Evolutionary conservation across 2,888 invertebrate genomes (phyloP).

Genomic region (Oscheius sp.): DNA sequence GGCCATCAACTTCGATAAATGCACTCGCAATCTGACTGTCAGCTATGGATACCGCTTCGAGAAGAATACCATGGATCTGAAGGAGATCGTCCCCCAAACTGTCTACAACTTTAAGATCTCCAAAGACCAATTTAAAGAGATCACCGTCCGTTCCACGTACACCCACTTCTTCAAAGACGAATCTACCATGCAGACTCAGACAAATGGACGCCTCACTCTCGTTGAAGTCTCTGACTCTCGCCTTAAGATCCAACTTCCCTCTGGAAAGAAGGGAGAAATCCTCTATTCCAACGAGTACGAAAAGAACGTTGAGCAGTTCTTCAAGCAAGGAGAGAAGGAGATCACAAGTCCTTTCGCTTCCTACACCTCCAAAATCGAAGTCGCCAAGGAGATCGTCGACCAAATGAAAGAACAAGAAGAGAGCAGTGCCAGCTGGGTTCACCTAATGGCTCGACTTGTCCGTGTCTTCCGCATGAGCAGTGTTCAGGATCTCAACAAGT

Average conservation of each 20-base stretch:
- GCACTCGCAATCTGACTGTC: slow-evolving; percentile 65
- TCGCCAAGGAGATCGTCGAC: slow-evolving; percentile 35
- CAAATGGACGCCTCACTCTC: slow-evolving; percentile 34
- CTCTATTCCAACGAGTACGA: slow-evolving; percentile 54
- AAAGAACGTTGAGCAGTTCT: slow-evolving; percentile 55
- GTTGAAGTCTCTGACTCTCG: slow-evolving; percentile 33
- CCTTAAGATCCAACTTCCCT: slow-evolving; percentile 34
- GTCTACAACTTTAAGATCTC: slow-evolving; percentile 47
- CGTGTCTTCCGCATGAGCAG: slow-evolving; percentile 47
- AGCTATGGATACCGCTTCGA: slow-evolving; percentile 43
- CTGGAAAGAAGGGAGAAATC: slow-evolving; percentile 48
- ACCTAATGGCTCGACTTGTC: slow-evolving; percentile 55
- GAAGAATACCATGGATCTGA: slow-evolving; percentile 39
- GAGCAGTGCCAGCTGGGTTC: slow-evolving; percentile 43
- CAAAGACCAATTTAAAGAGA: slow-evolving; percentile 36
- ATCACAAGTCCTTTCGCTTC: slow-evolving; percentile 31
- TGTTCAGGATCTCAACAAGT: slow-evolving; percentile 39
- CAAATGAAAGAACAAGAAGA: slow-evolving; percentile 33
- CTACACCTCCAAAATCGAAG: slow-evolving; percentile 39
- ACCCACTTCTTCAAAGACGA: slow-evolving; percentile 37
- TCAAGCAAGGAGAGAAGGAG: slow-evolving; percentile 49
- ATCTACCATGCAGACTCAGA: slow-evolving; percentile 40
- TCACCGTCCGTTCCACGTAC: slow-evolving; percentile 42
- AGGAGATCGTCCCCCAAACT: slow-evolving; percentile 35
- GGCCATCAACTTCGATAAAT: slow-evolving; percentile 72